These are phyloP conservation scores for Achroia grisella DNA, from an alignment of 1,140 invertebrate genomes.

Conservation along the genomic window DNA sequence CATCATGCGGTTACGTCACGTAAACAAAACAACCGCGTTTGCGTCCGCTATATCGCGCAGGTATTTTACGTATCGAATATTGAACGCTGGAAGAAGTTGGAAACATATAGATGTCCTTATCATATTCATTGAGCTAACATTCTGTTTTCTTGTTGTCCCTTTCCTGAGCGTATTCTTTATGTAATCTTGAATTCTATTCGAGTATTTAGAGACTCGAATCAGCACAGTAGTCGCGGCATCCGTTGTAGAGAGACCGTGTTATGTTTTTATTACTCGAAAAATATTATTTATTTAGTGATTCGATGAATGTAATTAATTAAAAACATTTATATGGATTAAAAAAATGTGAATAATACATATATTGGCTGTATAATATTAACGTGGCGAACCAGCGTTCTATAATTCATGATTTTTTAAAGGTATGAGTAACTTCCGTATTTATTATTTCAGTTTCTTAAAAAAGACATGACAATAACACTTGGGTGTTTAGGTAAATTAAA, in stretches of 20 bases:
- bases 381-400: too few relatives aligned
- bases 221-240: conserved; percentile 19
- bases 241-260: conserved; percentile 3
- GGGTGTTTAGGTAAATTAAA: too few relatives aligned
- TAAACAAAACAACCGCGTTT: conserved; percentile 18
- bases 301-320: background rate
- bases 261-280: background rate
- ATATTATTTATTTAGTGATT: background rate
- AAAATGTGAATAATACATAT: conserved; percentile 29
- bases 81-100: background rate
- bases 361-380: background rate
- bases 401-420: too few relatives aligned
- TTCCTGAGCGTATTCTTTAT: conserved; percentile 8
- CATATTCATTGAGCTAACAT: conserved; percentile 4
- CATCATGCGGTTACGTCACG: conserved; percentile 50
- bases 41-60: too few relatives aligned
- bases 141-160: conserved; percentile 35
- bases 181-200: conserved; percentile 13
- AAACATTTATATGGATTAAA: conserved; percentile 18
- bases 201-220: conserved; percentile 5
- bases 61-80: background rate
- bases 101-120: conserved; percentile 18
- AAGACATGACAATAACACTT: too few relatives aligned
- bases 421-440: too few relatives aligned
- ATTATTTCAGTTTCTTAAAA: too few relatives aligned